Conservation (phyloP, 37 sponge, comb jelly and placozoan genomes). For the Hexactinellida sp. region DNA sequence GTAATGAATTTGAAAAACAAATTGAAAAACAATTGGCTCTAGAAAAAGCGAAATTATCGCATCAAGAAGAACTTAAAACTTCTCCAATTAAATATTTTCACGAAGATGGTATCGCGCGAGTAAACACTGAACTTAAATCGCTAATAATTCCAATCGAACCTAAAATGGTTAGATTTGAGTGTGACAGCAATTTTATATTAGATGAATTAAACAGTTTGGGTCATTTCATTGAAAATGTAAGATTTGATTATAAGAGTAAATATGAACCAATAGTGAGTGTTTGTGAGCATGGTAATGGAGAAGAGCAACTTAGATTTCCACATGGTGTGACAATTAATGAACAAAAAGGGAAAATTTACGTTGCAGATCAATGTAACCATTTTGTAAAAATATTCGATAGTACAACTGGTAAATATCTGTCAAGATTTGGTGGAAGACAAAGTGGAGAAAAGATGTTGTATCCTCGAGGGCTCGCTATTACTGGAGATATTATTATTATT, state of each 20-base stretch:
- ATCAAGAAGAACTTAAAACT: neutral
- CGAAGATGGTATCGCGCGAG: neutral
- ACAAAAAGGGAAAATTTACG: neutral
- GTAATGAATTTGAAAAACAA: neutral
- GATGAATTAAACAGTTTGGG: neutral
- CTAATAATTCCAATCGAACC: neutral
- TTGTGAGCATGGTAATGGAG: neutral
- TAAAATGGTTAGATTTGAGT: neutral
- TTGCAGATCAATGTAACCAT: neutral
- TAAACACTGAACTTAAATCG: neutral
- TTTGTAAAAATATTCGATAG: neutral
- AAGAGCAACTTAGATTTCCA: neutral
- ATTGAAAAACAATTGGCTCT: neutral
- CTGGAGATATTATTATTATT: neutral
- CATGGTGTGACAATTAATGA: neutral
- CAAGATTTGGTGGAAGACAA: neutral
- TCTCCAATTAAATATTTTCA: neutral
- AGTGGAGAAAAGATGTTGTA: neutral
- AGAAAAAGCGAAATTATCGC: neutral
- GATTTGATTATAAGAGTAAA: neutral
- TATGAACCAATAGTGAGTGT: neutral
- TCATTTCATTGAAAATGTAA: neutral
- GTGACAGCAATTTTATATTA: neutral
- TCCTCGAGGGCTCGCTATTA: neutral
- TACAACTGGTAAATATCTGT: neutral